These are phyloP conservation scores for Clarias gariepinus DNA, from an alignment of 2,113 vertebrate species.

Conservation along the genomic window DNA sequence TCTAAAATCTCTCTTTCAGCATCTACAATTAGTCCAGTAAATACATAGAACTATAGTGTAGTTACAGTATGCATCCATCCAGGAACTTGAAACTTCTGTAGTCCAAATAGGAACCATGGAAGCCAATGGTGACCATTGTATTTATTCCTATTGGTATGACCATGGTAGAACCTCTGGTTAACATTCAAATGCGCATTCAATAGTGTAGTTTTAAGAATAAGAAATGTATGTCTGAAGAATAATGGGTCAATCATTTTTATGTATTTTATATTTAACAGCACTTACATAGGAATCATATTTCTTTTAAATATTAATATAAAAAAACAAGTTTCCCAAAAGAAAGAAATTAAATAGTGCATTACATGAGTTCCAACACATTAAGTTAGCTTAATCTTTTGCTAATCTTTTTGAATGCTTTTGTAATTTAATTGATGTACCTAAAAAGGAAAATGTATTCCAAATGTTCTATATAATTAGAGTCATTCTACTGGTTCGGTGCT, in stretches of 20 bases:
- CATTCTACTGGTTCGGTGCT: constrained; percentile 2
- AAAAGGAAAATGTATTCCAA: neutral
- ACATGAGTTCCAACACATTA: neutral
- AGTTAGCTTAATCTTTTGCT: neutral
- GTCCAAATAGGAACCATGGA: no score
- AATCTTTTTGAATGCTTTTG: neutral
- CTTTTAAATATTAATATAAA: neutral
- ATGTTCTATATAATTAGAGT: neutral
- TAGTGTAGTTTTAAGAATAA: neutral
- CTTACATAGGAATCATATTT: neutral
- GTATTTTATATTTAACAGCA: neutral
- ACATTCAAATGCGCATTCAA: no score
- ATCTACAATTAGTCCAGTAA: no score
- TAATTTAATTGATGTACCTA: neutral
- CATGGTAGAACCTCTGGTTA: no score
- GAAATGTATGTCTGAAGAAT: neutral
- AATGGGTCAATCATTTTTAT: neutral
- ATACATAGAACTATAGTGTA: no score
- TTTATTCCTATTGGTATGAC: no score
- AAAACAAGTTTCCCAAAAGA: neutral
- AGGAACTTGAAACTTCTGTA: no score
- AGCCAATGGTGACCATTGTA: no score
- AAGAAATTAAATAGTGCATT: neutral
- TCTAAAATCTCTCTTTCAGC: no score
- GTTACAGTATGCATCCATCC: no score